Percentiles rank a stretch among this genome's conserved stretches.
These are phyloP conservation scores for Vulpes ferrilata DNA, from an alignment of 2,113 vertebrate genomes.

Conservation along the genomic window DNA sequence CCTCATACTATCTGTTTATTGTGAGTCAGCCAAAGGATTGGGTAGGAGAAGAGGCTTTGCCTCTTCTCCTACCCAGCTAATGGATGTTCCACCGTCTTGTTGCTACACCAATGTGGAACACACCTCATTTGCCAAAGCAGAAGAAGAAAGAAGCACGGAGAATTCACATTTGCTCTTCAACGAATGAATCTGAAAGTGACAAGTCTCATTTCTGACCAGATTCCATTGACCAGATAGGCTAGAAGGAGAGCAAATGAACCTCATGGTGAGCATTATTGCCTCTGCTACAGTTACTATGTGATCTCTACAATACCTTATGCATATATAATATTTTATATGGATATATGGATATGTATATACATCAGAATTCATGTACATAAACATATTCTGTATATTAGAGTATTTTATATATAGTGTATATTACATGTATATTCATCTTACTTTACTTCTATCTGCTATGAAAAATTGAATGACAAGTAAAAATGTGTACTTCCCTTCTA, in stretches of 20 bases:
- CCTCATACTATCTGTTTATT: neutral
- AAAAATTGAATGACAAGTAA: conserved; percentile 37
- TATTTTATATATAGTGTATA: neutral
- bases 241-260: neutral
- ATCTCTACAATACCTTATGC: neutral
- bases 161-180: neutral
- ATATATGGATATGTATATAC: neutral
- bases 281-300: neutral
- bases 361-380: neutral
- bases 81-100: neutral
- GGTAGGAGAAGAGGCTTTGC: neutral
- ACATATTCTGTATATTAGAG: neutral
- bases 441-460: neutral
- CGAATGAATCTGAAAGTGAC: neutral
- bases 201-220: neutral
- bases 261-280: neutral
- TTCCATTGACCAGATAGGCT: neutral
- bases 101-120: neutral
- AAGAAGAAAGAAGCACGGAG: neutral
- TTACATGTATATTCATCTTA: neutral
- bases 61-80: neutral
- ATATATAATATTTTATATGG: neutral
- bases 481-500: neutral
- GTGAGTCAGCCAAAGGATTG: neutral
- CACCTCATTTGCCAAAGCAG: neutral